Evolutionary conservation across 2,888 invertebrate genomes (phyloP).

Genomic region (Parnassius glacialis): DNA sequence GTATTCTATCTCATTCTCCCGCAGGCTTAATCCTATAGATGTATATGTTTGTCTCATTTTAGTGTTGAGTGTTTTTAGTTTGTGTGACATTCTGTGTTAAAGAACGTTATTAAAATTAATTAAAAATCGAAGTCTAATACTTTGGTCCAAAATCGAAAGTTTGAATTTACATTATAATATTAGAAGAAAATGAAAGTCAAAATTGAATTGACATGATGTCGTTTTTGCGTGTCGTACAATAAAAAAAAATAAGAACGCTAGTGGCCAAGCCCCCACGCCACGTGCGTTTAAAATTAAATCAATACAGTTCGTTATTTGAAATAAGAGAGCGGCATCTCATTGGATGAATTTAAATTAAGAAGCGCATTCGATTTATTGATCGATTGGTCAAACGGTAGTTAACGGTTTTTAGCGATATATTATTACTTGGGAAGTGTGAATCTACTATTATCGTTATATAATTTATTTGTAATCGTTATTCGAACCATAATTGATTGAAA

Average conservation of each 20-base stretch:
- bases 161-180: not conserved
- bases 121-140: too few relatives aligned
- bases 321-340: slow-evolving; percentile 8
- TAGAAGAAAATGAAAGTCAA: not conserved
- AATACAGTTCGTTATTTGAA: slow-evolving; percentile 14
- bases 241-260: slow-evolving; percentile 29
- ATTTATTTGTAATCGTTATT: too few relatives aligned
- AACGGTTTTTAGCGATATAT: slow-evolving; percentile 1
- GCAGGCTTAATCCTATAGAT: too few relatives aligned
- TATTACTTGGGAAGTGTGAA: too few relatives aligned
- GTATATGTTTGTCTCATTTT: too few relatives aligned
- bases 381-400: slow-evolving; percentile 1
- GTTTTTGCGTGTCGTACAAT: slow-evolving; percentile 22
- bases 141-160: too few relatives aligned
- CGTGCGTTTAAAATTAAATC: slow-evolving; percentile 34
- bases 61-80: too few relatives aligned
- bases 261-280: slow-evolving; percentile 54
- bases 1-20: too few relatives aligned
- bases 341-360: slow-evolving; percentile 21
- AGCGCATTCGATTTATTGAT: slow-evolving; percentile 5
- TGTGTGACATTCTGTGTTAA: too few relatives aligned
- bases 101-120: too few relatives aligned
- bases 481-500: too few relatives aligned
- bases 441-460: too few relatives aligned
- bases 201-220: not conserved